phyloP scores from a whole-genome alignment of 2,797 vertebrate species.

The Phaenicophaeus curvirostris region DNA sequence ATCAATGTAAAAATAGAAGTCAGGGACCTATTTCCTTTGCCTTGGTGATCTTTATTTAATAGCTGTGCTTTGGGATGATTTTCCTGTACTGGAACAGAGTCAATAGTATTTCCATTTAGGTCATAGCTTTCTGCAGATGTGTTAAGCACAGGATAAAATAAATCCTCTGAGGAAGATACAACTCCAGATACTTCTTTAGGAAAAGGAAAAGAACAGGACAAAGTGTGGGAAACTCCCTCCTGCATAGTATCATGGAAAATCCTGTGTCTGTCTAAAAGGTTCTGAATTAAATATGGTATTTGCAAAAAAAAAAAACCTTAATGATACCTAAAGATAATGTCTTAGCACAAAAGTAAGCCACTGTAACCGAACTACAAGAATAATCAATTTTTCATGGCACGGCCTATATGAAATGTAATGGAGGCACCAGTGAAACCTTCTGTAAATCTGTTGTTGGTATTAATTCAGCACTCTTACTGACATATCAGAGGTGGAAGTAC shows the following conservation, averaged over 20 bases:
- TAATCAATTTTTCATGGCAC: not conserved
- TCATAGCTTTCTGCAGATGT: slow-evolving; percentile 1
- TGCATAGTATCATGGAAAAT: not conserved
- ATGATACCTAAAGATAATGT: not conserved
- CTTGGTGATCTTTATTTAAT: not conserved
- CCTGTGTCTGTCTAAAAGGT: not conserved
- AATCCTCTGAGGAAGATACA: not conserved
- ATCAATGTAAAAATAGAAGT: not conserved
- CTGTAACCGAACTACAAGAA: not conserved
- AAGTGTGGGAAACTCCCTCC: not conserved
- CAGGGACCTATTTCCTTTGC: not conserved
- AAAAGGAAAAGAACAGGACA: not conserved
- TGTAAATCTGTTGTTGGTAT: not conserved
- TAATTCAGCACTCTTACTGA: not conserved
- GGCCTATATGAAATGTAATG: not conserved
- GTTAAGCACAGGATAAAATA: slow-evolving; percentile 18
- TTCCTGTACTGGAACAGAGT: not conserved
- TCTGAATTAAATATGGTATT: not conserved
- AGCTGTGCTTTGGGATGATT: not conserved
- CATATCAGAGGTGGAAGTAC: not conserved
- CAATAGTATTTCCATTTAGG: not conserved
- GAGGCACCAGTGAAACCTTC: not conserved
- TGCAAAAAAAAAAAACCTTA: not conserved
- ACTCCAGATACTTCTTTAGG: not conserved
- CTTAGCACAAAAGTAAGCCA: not conserved